Evolutionary conservation across 1,140 invertebrate species (phyloP).

Genomic region (Sycobia sp.): DNA sequence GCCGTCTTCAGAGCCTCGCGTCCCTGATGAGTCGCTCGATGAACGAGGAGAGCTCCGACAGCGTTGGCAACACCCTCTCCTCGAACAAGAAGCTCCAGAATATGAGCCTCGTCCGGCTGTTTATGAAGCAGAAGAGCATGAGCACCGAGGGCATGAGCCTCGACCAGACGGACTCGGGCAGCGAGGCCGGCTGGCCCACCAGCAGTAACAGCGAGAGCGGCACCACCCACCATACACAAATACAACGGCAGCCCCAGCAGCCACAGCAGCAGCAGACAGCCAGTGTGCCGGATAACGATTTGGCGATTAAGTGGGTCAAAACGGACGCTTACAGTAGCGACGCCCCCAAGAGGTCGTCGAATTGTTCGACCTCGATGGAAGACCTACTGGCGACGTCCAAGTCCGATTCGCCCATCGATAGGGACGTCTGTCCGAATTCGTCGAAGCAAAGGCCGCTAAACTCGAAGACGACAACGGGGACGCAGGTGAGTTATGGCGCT

Average conservation of each 20-base stretch:
- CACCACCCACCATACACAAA: constrained; percentile 54
- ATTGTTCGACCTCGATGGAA: constrained; percentile 31
- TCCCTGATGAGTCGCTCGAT: constrained; percentile 56
- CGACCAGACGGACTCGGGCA: constrained; percentile 55
- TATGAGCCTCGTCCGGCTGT: constrained; percentile 84
- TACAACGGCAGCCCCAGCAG: constrained; percentile 43
- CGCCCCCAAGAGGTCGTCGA: neutral
- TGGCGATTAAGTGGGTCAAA: constrained; percentile 58
- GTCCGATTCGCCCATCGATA: neutral
- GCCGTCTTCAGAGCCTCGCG: constrained; percentile 54
- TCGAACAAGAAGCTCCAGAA: constrained; percentile 65
- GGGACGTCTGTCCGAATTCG: neutral
- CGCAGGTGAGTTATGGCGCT: constrained; percentile 18
- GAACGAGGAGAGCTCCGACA: constrained; percentile 59
- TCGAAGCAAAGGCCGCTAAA: neutral
- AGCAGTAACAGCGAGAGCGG: constrained; percentile 53
- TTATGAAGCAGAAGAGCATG: constrained; percentile 87
- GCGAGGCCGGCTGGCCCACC: constrained; percentile 55
- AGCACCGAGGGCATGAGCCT: constrained; percentile 71
- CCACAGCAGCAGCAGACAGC: constrained; percentile 22
- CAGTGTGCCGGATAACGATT: constrained; percentile 47
- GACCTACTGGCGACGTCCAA: constrained; percentile 16
- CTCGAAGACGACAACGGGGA: constrained; percentile 22
- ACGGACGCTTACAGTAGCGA: constrained; percentile 39
- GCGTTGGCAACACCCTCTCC: constrained; percentile 50